Conservation (phyloP, 1,140 invertebrate species). For the Maconellicoccus hirsutus region DNA sequence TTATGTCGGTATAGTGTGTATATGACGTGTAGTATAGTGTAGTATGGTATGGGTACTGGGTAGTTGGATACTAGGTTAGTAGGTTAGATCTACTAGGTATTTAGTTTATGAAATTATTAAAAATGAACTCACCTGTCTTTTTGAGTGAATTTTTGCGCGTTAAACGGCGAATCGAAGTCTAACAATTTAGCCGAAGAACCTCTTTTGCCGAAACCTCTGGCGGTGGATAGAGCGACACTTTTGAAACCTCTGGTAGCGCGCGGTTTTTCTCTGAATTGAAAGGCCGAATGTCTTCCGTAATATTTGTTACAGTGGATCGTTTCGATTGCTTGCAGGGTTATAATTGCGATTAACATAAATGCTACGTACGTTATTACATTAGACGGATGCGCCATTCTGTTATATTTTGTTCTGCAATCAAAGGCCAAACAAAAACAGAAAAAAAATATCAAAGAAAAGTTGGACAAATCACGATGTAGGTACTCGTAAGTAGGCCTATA, state of each 20-base stretch:
- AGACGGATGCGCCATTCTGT: background rate
- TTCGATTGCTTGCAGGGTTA: background rate
- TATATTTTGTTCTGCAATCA: too few relatives aligned
- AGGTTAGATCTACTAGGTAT: too few relatives aligned
- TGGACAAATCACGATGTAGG: too few relatives aligned
- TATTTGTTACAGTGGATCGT: background rate
- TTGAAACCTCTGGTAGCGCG: constrained; percentile 44
- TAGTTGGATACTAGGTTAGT: too few relatives aligned
- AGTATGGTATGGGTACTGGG: too few relatives aligned
- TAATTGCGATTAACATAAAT: background rate
- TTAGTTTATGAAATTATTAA: background rate
- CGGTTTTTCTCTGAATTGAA: constrained; percentile 35
- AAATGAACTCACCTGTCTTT: constrained; percentile 24
- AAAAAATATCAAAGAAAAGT: background rate
- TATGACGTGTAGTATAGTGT: too few relatives aligned
- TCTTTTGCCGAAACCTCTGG: constrained; percentile 43
- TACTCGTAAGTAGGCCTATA: too few relatives aligned
- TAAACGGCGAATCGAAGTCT: background rate
- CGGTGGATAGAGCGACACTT: constrained; percentile 43
- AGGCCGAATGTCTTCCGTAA: background rate
- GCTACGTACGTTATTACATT: background rate
- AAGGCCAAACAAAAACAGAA: background rate
- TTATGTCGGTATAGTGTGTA: too few relatives aligned
- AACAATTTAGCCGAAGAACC: background rate
- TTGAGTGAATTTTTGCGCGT: background rate